phyloP scores from a whole-genome alignment of 2,888 invertebrate genomes.

The Leptogaster cylindrica region DNA sequence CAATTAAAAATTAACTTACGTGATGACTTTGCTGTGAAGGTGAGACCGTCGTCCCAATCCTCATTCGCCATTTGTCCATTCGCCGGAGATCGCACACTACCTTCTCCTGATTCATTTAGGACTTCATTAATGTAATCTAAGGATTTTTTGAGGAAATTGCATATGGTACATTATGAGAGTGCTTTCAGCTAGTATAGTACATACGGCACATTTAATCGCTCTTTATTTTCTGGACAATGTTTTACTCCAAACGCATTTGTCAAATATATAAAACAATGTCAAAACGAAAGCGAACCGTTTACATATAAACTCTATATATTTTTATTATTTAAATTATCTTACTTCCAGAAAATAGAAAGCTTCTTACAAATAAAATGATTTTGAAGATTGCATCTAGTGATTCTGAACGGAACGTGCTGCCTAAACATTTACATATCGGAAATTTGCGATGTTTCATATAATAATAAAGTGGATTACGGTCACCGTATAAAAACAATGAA shows the following conservation, averaged over 20 bases:
- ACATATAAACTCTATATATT: too few relatives aligned
- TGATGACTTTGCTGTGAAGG: constrained; percentile 87
- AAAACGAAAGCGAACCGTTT: too few relatives aligned
- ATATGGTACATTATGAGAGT: constrained; percentile 25
- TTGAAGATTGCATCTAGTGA: constrained; percentile 5
- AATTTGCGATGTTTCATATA: constrained; percentile 23
- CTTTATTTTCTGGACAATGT: too few relatives aligned
- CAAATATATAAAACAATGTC: too few relatives aligned
- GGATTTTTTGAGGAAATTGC: constrained; percentile 45
- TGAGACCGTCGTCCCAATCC: constrained; percentile 87
- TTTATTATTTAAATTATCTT: too few relatives aligned
- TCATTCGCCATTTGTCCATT: constrained; percentile 64
- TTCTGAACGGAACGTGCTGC: constrained; percentile 23
- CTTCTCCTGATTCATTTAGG: constrained; percentile 70
- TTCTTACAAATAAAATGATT: not conserved
- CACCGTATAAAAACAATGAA: too few relatives aligned
- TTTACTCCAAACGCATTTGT: too few relatives aligned
- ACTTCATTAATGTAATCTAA: constrained; percentile 87
- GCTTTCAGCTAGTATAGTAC: too few relatives aligned
- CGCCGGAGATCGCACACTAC: constrained; percentile 59
- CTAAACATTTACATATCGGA: constrained; percentile 18
- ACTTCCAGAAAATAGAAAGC: not conserved
- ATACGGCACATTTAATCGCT: too few relatives aligned
- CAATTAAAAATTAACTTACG: constrained; percentile 68
- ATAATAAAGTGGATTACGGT: too few relatives aligned